phyloP scores from a whole-genome alignment of 2,888 invertebrate species.

The Drosophila fungiperda region DNA sequence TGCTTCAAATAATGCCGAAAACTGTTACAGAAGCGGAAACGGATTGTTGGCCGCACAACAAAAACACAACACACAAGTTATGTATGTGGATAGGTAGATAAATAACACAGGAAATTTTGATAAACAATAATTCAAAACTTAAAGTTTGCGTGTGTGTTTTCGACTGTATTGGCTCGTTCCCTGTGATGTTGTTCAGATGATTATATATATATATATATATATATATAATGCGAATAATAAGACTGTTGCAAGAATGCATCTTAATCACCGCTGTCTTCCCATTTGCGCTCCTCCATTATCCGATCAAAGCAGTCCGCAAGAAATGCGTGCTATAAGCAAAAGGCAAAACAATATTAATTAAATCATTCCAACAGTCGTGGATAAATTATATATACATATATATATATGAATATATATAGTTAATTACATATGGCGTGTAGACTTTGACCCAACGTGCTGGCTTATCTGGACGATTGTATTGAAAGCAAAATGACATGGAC shows the following conservation, averaged over 20 bases:
- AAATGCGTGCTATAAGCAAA: conserved; percentile 81
- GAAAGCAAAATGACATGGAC: conserved; percentile 95
- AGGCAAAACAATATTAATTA: neutral
- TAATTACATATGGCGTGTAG: conserved; percentile 92
- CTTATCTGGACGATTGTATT: conserved; percentile 92
- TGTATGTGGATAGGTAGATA: neutral
- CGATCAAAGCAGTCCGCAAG: conserved; percentile 95
- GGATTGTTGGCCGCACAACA: conserved; percentile 13
- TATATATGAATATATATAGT: conserved; percentile 84
- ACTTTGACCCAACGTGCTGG: conserved; percentile 94
- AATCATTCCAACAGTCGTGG: conserved; percentile 1
- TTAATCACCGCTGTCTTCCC: conserved; percentile 93
- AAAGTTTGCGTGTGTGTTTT: conserved; percentile 26
- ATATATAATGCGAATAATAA: conserved; percentile 17
- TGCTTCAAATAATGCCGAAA: conserved; percentile 9
- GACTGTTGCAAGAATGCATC: neutral
- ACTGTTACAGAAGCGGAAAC: conserved; percentile 4
- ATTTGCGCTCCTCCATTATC: conserved; percentile 96
- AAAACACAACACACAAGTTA: conserved; percentile 27
- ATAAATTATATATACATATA: neutral
- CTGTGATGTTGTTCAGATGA: conserved; percentile 49
- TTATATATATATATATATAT: conserved; percentile 14
- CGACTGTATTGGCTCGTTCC: conserved; percentile 33
- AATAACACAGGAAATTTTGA: conserved; percentile 10
- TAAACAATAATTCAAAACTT: conserved; percentile 1